Percentiles rank a stretch among this genome's conserved stretches.
Conservation (phyloP, 2,113 vertebrate genomes). For the Odocoileus virginianus region DNA sequence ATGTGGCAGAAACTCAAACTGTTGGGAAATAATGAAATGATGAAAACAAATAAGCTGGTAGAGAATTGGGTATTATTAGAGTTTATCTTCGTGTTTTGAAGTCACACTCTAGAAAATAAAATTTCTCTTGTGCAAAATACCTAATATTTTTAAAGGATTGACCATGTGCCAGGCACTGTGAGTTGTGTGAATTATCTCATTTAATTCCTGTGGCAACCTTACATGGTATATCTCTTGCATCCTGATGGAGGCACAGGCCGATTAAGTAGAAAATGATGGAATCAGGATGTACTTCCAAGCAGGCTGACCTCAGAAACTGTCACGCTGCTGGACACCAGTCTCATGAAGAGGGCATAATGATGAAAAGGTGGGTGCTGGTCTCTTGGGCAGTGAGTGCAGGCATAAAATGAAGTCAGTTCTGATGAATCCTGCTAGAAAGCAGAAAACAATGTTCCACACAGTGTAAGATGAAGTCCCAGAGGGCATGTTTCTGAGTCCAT, state of each 20-base stretch:
- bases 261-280: neutral
- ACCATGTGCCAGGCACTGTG: neutral
- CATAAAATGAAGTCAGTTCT: neutral
- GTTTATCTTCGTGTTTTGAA: neutral
- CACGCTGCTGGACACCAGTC: neutral
- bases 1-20: neutral
- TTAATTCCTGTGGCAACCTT: neutral
- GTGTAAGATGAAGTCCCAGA: neutral
- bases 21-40: neutral
- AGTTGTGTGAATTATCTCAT: neutral
- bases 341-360: neutral
- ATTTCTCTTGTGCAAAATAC: neutral
- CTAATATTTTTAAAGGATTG: neutral
- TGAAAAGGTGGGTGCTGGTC: neutral
- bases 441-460: neutral
- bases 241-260: neutral
- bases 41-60: neutral
- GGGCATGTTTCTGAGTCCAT: neutral
- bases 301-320: neutral
- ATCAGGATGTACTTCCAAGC: neutral
- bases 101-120: conserved; percentile 10
- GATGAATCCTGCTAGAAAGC: neutral
- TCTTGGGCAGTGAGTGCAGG: neutral
- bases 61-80: neutral
- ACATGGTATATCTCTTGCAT: neutral